Conservation (phyloP, 2,888 invertebrate genomes). For the Uropetala carovei region DNA sequence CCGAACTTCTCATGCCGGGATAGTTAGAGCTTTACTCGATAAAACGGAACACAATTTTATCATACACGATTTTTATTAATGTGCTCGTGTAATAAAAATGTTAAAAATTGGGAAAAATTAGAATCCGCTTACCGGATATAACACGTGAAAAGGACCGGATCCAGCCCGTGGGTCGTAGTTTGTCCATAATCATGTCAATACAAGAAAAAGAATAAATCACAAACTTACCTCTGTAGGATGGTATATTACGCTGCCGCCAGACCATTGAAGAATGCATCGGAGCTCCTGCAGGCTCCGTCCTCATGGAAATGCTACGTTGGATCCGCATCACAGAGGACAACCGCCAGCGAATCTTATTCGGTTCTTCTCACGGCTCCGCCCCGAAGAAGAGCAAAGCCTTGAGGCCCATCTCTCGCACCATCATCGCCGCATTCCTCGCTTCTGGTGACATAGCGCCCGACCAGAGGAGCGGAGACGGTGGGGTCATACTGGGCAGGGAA, state of each 20-base stretch:
- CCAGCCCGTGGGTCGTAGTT: too few relatives aligned
- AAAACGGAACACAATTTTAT: too few relatives aligned
- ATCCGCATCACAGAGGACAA: constrained; percentile 39
- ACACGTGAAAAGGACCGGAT: too few relatives aligned
- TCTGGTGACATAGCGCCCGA: constrained; percentile 5
- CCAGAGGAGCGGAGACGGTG: background rate
- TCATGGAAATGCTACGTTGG: constrained; percentile 29
- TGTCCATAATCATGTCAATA: too few relatives aligned
- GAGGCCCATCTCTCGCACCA: constrained; percentile 40
- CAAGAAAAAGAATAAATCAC: too few relatives aligned
- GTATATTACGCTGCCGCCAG: constrained; percentile 5
- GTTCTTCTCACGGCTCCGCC: constrained; percentile 29
- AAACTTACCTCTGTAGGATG: background rate
- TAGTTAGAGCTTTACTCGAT: too few relatives aligned
- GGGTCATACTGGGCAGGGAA: background rate
- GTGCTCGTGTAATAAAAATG: too few relatives aligned
- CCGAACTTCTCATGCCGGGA: too few relatives aligned
- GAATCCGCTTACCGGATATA: too few relatives aligned
- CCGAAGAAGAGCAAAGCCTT: background rate
- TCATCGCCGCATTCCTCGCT: constrained; percentile 34
- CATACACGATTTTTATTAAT: too few relatives aligned
- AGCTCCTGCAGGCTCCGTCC: background rate
- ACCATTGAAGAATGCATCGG: constrained; percentile 35
- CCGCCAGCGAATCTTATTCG: background rate
- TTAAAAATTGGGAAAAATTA: too few relatives aligned